Evolutionary conservation across 2,888 invertebrate species (phyloP).

Genomic region (Drosophila robusta): DNA sequence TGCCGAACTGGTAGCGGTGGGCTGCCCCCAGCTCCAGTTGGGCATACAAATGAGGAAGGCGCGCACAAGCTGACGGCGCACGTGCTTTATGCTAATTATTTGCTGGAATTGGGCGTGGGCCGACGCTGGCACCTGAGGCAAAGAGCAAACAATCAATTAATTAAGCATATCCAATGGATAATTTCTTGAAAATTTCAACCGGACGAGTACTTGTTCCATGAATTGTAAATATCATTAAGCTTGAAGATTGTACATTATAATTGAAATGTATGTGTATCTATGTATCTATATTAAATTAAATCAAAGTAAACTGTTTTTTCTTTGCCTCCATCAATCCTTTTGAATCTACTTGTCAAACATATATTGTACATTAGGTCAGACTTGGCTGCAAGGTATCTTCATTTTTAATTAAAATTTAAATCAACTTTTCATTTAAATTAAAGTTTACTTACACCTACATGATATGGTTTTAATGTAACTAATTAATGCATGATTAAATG

Average conservation of each 20-base stretch:
- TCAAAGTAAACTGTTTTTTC: no score
- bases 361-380: no score
- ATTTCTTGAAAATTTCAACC: neutral
- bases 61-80: constrained; percentile 61
- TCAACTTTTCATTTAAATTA: no score
- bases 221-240: no score
- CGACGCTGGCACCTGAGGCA: constrained; percentile 17
- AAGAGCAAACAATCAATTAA: constrained; percentile 53
- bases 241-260: no score
- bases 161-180: constrained; percentile 41
- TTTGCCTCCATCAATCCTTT: no score
- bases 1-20: constrained; percentile 47
- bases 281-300: no score
- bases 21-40: constrained; percentile 40
- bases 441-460: constrained; percentile 45
- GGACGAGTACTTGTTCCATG: no score
- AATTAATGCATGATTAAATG: constrained; percentile 52
- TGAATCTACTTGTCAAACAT: no score
- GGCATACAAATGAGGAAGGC: constrained; percentile 72
- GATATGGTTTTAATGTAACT: constrained; percentile 38
- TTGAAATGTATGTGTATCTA: no score
- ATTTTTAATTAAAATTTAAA: no score
- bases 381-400: no score
- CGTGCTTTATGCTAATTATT: constrained; percentile 80
- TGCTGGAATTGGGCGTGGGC: constrained; percentile 72